phyloP scores from a whole-genome alignment of 2,888 invertebrate genomes.

The Patella depressa region DNA sequence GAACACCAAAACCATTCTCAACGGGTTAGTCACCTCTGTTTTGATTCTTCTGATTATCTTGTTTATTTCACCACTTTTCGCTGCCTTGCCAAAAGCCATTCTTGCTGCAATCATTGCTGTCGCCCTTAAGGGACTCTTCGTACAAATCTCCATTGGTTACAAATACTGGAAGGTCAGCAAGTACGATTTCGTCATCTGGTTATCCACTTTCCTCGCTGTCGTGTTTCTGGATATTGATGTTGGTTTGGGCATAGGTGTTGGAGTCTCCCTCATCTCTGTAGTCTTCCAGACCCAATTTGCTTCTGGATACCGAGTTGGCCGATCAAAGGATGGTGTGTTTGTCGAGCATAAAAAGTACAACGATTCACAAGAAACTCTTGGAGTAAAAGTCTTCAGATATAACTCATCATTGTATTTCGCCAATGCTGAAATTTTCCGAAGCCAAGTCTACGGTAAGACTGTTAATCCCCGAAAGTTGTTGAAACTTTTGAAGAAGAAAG shows the following conservation, averaged over 20 bases:
- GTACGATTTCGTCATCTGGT: conserved; percentile 79
- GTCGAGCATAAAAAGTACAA: conserved; percentile 56
- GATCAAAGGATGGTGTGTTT: conserved; percentile 51
- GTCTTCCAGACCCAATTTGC: conserved; percentile 64
- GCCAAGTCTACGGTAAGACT: conserved; percentile 58
- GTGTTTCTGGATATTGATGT: conserved; percentile 66
- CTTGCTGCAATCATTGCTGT: conserved; percentile 72
- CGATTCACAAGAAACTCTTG: conserved; percentile 55
- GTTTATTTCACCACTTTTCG: conserved; percentile 64
- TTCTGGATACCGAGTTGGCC: conserved; percentile 58
- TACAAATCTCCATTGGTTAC: conserved; percentile 80
- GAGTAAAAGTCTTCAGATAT: conserved; percentile 65
- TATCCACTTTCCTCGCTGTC: conserved; percentile 57
- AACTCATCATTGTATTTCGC: conserved; percentile 66
- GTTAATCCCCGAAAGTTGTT: conserved; percentile 62
- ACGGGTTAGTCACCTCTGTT: conserved; percentile 58
- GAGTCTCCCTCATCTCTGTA: conserved; percentile 61
- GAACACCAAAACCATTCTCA: conserved; percentile 63
- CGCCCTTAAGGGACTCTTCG: conserved; percentile 71
- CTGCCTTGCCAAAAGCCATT: conserved; percentile 64
- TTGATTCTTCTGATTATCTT: conserved; percentile 64
- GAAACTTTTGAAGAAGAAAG: conserved; percentile 59
- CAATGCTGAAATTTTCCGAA: conserved; percentile 67
- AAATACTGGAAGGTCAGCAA: conserved; percentile 84
- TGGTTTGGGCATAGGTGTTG: conserved; percentile 65